Evolutionary conservation across 2,888 invertebrate species (phyloP), one percentile per base, ranked within the genome.

Genomic region (Eristalis tenax): DNA sequence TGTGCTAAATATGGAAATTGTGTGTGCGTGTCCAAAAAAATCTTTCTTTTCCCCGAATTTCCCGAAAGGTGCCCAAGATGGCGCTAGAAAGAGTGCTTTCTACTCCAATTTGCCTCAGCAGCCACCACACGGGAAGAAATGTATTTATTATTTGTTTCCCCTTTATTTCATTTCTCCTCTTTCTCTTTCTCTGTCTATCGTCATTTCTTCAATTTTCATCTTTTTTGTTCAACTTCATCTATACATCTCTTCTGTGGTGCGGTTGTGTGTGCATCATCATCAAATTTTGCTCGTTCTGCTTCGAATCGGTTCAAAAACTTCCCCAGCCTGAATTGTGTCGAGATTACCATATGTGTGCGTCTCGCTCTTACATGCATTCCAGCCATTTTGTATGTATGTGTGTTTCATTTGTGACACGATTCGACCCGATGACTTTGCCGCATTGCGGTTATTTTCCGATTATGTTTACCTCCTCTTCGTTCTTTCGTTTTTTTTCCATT

Each of bases 361-460:
- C 84, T 77, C 83, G 74, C 73, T 85, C 73, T 26, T 50, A 38
- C 83, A 73, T 89, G 84, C 89, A 89, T 22, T 82, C 88, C 88
- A 89, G 89, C 89, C 90, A 89, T 76, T 89, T 89, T 70, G 68
- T 66, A 8, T 79, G 61, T 88, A 85, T 40, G 50, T 63, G 50
- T 59, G 40, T 79, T 87, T 87, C 85, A 56, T 38, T 81, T 75
- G 76, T 88, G 84, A 91, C 91, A 92, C 92, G 92, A 91, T 92
- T 91, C 91, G 91, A 89, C 90, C 90, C 90, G 89, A 89, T 90
- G 89, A 90, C 89, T 90, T 93, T 93, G 93, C 93, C 93, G 93
- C 93, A 93, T 91, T 93, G 93, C 93, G 93, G 93, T 92, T 93
- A 92, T 93, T 90, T 88, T 86, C 90, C 90, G 90, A 90, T 90